phyloP scores from a whole-genome alignment of 2,113 vertebrate species.

The Marcusenius ussheri region DNA sequence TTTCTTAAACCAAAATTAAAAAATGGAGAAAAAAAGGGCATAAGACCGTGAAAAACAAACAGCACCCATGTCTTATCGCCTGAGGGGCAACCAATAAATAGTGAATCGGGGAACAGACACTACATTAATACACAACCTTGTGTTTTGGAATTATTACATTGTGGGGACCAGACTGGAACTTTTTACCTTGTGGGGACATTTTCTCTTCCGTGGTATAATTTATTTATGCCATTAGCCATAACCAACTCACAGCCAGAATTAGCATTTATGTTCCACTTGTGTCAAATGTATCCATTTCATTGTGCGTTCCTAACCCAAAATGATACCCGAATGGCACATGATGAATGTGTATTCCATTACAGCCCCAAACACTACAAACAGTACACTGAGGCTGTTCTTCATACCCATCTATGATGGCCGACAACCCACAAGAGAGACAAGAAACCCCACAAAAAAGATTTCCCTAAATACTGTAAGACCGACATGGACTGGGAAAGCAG shows the following conservation, averaged over 20 bases:
- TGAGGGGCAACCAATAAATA: neutral
- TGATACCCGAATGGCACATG: neutral
- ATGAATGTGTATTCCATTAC: neutral
- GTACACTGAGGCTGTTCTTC: neutral
- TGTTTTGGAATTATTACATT: neutral
- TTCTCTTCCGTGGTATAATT: neutral
- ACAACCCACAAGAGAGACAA: neutral
- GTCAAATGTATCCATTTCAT: neutral
- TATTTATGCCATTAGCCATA: neutral
- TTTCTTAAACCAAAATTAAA: neutral
- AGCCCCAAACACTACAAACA: neutral
- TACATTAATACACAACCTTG: neutral
- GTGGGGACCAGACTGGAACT: neutral
- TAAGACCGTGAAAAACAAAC: neutral
- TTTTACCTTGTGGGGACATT: neutral
- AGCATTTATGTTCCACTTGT: neutral
- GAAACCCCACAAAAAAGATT: neutral
- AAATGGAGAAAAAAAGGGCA: neutral
- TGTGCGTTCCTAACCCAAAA: neutral
- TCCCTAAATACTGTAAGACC: neutral
- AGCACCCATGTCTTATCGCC: neutral
- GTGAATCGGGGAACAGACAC: neutral
- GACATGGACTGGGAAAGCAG: neutral
- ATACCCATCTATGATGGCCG: neutral
- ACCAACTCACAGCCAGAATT: neutral